A percentile compares a stretch with the other conserved stretches of the same genome.
Conservation (phyloP, 2,888 invertebrate genomes). For the Phortica magna region DNA sequence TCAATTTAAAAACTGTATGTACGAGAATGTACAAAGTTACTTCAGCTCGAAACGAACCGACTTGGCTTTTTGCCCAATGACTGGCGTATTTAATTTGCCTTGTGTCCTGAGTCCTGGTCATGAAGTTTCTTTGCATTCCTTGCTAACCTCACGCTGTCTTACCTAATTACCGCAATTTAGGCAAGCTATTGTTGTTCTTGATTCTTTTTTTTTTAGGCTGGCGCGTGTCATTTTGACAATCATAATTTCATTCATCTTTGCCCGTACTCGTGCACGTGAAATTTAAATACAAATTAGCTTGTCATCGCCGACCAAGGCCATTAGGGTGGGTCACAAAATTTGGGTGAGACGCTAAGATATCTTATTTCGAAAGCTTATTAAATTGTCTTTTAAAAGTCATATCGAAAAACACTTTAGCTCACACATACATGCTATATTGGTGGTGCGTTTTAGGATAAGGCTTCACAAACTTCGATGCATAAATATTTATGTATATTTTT, state of each 20-base stretch:
- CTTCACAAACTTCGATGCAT: not conserved
- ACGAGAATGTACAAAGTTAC: too few relatives aligned
- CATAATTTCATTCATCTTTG: conserved; percentile 2
- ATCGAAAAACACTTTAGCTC: not conserved
- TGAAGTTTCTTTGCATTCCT: not conserved
- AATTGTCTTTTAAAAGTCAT: not conserved
- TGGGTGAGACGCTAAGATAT: too few relatives aligned
- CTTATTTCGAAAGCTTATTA: not conserved
- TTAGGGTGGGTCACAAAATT: too few relatives aligned
- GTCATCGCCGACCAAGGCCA: not conserved
- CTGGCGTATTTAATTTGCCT: not conserved
- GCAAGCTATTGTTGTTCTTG: not conserved
- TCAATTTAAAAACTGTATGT: not conserved
- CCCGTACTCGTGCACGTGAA: not conserved
- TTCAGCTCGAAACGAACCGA: too few relatives aligned
- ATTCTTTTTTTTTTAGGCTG: not conserved
- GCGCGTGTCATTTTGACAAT: not conserved
- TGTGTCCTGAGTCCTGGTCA: not conserved
- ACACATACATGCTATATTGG: too few relatives aligned
- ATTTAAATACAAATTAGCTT: conserved; percentile 4
- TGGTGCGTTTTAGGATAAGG: not conserved
- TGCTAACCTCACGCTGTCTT: not conserved
- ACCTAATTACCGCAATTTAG: conserved; percentile 6
- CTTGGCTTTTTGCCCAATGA: not conserved
- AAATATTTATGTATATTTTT: not conserved